Conservation (phyloP, 2,797 vertebrate genomes). For the Brachyrhaphis roseni region DNA sequence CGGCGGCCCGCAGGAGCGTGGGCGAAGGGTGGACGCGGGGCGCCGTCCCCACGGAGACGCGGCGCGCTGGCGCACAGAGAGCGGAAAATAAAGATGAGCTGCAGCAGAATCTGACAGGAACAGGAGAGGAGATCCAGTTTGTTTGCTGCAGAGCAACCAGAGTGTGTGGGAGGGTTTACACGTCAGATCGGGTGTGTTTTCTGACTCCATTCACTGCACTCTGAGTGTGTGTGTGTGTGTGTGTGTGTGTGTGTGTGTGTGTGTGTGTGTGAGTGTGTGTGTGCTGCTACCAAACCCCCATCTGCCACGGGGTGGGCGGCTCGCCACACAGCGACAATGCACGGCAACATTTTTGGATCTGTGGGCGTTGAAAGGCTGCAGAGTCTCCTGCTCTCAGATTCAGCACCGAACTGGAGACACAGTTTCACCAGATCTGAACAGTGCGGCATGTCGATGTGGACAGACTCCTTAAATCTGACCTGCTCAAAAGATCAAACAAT, state of each 20-base stretch:
- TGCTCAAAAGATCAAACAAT: neutral
- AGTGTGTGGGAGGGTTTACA: constrained; percentile 26
- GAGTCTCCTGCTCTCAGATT: constrained; percentile 36
- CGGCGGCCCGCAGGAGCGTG: constrained; percentile 64
- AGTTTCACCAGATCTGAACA: neutral
- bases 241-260: constrained; percentile 24
- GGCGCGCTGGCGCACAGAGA: constrained; percentile 21
- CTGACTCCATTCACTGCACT: neutral
- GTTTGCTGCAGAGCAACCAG: constrained; percentile 14
- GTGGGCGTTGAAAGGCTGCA: constrained; percentile 77
- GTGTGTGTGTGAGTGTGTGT: constrained; percentile 25
- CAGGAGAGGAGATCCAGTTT: constrained; percentile 2
- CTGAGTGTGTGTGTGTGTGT: neutral
- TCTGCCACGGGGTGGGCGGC: constrained; percentile 78
- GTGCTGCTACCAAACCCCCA: constrained; percentile 65
- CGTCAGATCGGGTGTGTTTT: constrained; percentile 20
- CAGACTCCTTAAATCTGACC: neutral
- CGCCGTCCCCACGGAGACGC: constrained; percentile 63
- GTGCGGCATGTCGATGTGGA: neutral
- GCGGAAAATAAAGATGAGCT: constrained; percentile 1
- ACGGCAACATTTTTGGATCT: constrained; percentile 76
- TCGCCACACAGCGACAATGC: constrained; percentile 73
- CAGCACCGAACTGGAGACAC: constrained; percentile 3
- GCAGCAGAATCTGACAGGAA: constrained; percentile 37
- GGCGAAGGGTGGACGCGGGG: constrained; percentile 76